phyloP scores from a whole-genome alignment of 2,113 vertebrate species.

The Falco punctatus region DNA sequence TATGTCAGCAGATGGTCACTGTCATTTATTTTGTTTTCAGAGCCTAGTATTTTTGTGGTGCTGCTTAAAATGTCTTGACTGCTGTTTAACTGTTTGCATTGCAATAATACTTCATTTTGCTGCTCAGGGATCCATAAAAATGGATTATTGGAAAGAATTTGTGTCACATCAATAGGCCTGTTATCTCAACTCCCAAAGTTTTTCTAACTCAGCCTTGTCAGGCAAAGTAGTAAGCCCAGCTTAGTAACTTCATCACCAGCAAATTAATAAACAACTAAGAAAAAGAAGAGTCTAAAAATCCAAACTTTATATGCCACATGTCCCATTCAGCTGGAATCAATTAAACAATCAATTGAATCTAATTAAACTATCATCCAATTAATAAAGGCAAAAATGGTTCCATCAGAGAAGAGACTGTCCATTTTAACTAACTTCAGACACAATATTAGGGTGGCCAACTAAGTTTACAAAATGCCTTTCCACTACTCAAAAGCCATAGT shows the following conservation, averaged over 20 bases:
- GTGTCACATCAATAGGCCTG: neutral
- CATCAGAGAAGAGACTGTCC: neutral
- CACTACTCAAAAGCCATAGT: neutral
- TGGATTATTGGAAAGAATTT: neutral
- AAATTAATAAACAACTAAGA: neutral
- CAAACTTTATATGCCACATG: neutral
- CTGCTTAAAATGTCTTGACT: neutral
- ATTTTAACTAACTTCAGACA: neutral
- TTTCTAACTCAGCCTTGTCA: neutral
- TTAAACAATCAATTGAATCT: neutral
- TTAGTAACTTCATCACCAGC: neutral
- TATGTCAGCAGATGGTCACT: constrained; percentile 3
- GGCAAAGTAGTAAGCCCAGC: neutral
- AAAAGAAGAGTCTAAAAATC: neutral
- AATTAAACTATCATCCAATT: neutral
- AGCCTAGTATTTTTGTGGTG: neutral
- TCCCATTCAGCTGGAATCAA: neutral
- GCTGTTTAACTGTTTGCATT: neutral
- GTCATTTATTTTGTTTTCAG: neutral
- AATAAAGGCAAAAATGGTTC: neutral
- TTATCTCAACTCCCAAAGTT: neutral
- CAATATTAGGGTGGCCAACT: neutral
- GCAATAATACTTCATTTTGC: neutral
- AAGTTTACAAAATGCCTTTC: neutral
- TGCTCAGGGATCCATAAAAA: constrained; percentile 3